These are phyloP conservation scores for Zygothrica quintamaculata DNA, from an alignment of 2,888 invertebrate species.

Conservation along the genomic window DNA sequence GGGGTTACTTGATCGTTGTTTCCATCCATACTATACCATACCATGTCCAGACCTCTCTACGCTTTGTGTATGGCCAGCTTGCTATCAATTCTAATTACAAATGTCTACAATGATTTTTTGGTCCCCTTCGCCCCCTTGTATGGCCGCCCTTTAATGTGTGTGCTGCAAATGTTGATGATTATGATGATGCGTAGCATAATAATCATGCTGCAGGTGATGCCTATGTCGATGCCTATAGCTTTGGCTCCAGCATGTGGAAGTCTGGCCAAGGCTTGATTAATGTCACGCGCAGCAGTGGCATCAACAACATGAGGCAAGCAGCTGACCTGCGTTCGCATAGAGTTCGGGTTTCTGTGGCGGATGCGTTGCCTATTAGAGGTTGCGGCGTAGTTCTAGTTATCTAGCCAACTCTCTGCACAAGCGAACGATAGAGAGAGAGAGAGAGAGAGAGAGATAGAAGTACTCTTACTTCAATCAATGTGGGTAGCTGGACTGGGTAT, in stretches of 20 bases:
- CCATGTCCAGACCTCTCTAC: constrained; percentile 2
- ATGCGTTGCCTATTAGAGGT: constrained; percentile 72
- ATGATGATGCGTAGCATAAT: constrained; percentile 26
- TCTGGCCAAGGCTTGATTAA: constrained; percentile 68
- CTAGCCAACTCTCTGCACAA: too few species aligned
- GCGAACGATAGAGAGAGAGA: too few species aligned
- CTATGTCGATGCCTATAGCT: constrained; percentile 34
- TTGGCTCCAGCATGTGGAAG: constrained; percentile 44
- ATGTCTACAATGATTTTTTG: constrained; percentile 84
- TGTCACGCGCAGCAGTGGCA: constrained; percentile 64
- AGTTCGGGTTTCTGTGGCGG: constrained; percentile 49
- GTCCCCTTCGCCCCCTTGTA: too few species aligned
- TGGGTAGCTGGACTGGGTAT: constrained; percentile 12
- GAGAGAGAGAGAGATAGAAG: too few species aligned
- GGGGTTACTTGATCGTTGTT: constrained; percentile 15
- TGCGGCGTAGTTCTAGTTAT: constrained; percentile 68
- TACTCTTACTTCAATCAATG: too few species aligned
- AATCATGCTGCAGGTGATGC: constrained; percentile 35
- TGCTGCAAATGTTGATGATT: constrained; percentile 22
- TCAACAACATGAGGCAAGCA: constrained; percentile 20
- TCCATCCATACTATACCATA: constrained; percentile 4
- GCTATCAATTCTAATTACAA: constrained; percentile 84
- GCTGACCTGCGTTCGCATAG: constrained; percentile 9
- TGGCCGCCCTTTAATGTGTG: constrained; percentile 12
- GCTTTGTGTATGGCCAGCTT: constrained; percentile 28